Evolutionary conservation across 2,797 vertebrate species (phyloP), one percentile per base, ranked within the genome.

Genomic region (Ispidina lecontei): DNA sequence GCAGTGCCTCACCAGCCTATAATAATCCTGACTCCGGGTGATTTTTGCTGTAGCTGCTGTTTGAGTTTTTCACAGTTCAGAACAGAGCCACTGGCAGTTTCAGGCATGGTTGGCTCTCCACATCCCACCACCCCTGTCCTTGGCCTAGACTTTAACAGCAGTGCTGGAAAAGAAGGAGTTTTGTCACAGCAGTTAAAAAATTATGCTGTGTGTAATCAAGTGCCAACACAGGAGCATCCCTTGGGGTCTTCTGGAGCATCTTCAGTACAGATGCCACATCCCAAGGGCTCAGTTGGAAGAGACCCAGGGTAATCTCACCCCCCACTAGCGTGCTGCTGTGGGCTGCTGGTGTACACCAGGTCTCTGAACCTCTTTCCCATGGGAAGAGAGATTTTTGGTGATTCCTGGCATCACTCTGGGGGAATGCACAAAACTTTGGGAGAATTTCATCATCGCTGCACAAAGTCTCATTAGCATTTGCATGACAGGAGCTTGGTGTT

Each of bases 151-250:
- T 39, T 39, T 39, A 39, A 39, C 37, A 39, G 37, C 37, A 39
- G 37, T 39, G 19, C 44, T 22, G 12, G 19, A 68, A 47, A 69
- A 35, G 43, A 64, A 31, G 7, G 10, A 56, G 11, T n/a, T 65
- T 63, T 71, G 7, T 44, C 3, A 1, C 37, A 46, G 64, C 55
- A 75, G 22, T 41, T 60, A 59, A 54, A 39, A 82, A 59, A 22
- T 3, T 0, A 3, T 46, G 14, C 23, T 33, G 64, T 14, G 29
- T 37, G 23, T 39, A 46, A 37, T 13, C 1, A 0, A 23, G 10
- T 64, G 51, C 28, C 44, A 46, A 29, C 10, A 9, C 25, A 33
- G 52, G 12, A 67, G 8, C 43, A 67, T 54, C 43, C 44, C 35
- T 41, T 29, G 35, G 11, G 12, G 26, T 67, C 39, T 79, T 78